Conservation (phyloP, 2,888 invertebrate species). For the Chesias legatella region DNA sequence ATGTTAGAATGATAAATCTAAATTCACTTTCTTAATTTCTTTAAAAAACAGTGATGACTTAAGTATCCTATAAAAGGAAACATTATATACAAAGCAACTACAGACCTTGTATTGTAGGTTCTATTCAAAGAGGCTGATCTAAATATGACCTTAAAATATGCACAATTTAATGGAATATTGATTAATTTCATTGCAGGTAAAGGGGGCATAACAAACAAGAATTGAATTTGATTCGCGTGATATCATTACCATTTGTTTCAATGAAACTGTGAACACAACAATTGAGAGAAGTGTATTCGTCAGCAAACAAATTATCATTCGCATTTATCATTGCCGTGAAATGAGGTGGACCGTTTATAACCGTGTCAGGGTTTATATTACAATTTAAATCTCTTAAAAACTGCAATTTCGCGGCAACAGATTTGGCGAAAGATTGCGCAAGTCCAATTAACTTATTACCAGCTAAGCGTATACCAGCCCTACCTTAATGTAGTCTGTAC, state of each 20-base stretch:
- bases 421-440: no score
- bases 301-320: slow-evolving; percentile 13
- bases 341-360: slow-evolving; percentile 9
- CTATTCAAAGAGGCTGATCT: no score
- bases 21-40: no score
- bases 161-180: slow-evolving; percentile 6
- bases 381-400: slow-evolving; percentile 6
- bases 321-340: slow-evolving; percentile 17
- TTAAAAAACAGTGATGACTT: no score
- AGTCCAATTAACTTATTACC: no score
- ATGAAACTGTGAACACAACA: slow-evolving; percentile 20
- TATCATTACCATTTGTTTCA: slow-evolving; percentile 29
- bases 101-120: no score
- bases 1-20: no score
- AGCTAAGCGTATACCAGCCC: no score
- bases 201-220: slow-evolving; percentile 19
- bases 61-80: no score
- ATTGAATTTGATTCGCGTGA: slow-evolving; percentile 25
- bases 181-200: slow-evolving; percentile 17
- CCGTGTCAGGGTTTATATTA: slow-evolving; percentile 15
- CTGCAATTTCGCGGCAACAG: no score
- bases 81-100: no score
- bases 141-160: neutral
- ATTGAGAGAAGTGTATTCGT: slow-evolving; percentile 19
- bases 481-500: no score